A percentile compares a stretch with the other conserved stretches of the same genome.
These are phyloP conservation scores for Leptinotarsa undecemlineata DNA, from an alignment of 1,140 invertebrate species.

Conservation along the genomic window DNA sequence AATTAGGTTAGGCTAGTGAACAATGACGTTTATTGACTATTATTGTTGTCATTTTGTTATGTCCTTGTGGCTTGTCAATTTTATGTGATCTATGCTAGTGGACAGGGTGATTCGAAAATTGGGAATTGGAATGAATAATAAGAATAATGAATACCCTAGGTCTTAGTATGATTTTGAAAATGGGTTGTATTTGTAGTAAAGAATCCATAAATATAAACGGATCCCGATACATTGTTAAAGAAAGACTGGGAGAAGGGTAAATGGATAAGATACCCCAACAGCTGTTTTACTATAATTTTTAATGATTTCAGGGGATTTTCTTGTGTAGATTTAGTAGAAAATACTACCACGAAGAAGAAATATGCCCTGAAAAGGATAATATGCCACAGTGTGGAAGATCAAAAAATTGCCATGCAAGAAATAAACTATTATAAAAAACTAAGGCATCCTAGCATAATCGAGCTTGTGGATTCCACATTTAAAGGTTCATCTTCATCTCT, in stretches of 20 bases:
- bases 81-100: no score
- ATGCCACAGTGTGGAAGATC: conserved; percentile 80
- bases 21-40: no score
- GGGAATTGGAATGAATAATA: background rate
- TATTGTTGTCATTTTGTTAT: no score
- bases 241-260: conserved; percentile 80
- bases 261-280: conserved; percentile 34
- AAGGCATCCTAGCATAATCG: conserved; percentile 77
- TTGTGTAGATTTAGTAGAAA: conserved; percentile 78
- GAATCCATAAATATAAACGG: conserved; percentile 75
- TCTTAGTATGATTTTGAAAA: conserved; percentile 70
- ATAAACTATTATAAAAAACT: conserved; percentile 74
- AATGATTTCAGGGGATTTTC: conserved; percentile 75
- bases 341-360: conserved; percentile 68
- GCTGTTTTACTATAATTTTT: conserved; percentile 20
- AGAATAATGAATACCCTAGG: conserved; percentile 71
- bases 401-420: conserved; percentile 73
- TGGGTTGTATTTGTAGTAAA: conserved; percentile 79
- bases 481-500: conserved; percentile 45
- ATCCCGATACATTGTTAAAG: conserved; percentile 69
- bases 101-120: background rate
- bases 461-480: conserved; percentile 72
- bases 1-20: no score
- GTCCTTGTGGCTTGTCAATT: no score
- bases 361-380: conserved; percentile 83